A percentile compares a stretch with the other conserved stretches of the same genome.
phyloP scores from a whole-genome alignment of 2,797 vertebrate species.

The Molossus alvarezi region DNA sequence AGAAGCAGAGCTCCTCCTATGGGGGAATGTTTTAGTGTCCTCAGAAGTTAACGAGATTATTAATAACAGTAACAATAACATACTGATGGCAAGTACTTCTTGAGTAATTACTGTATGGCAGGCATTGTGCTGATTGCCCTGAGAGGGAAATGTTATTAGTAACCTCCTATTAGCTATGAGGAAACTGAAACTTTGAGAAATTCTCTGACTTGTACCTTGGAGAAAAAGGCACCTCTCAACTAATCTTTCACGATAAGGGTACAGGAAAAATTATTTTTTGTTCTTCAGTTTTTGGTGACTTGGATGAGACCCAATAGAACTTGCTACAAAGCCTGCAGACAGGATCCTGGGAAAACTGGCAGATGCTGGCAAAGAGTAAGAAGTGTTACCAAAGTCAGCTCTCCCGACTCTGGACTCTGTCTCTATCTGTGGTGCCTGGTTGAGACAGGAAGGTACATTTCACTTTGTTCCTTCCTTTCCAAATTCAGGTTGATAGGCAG shows the following conservation, averaged over 20 bases:
- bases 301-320: not conserved
- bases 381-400: not conserved
- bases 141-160: not conserved
- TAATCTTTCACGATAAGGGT: accelerated
- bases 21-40: not conserved
- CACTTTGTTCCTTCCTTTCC: not conserved
- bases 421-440: no score
- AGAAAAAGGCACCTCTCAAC: not conserved
- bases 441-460: not conserved
- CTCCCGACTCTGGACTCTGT: no score
- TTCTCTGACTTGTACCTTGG: not conserved
- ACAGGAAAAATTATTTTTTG: not conserved
- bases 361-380: not conserved
- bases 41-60: not conserved
- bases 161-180: not conserved
- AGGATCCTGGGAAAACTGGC: not conserved
- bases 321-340: not conserved
- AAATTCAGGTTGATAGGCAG: not conserved
- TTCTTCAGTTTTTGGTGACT: not conserved
- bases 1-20: not conserved
- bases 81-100: not conserved
- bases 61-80: not conserved
- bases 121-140: not conserved
- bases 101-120: not conserved
- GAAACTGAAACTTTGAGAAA: not conserved